Base-by-base conservation (phyloP, 2,888 invertebrate genomes). In the Temnothorax ravouxi region DNA sequence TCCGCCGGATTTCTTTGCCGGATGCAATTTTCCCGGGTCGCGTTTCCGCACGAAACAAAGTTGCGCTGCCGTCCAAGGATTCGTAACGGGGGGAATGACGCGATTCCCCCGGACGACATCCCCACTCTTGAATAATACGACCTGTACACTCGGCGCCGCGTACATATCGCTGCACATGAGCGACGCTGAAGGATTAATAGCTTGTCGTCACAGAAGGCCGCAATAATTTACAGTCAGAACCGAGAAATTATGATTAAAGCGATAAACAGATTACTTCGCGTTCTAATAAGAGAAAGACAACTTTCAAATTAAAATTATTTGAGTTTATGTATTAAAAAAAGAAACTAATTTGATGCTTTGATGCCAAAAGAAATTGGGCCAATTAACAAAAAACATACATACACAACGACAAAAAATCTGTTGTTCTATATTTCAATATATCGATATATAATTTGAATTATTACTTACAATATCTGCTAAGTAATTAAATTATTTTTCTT, bases 151-250 rank as follows among this genome's bases (percentile, higher is more conserved):
- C 25, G 15, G 25, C 8, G 25, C n/a, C n/a, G n/a, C 9, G 25
- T 5, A 38, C 59, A 41, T 50, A 41, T 15, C 50, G 56, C 15
- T n/a, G 38, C 52, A 34, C 76, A 69, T 41, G 56, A 59, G 54
- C 29, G 79, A 84, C 75, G 74, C 44, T 74, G 54, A 79, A 83
- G 79, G 85, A 88, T 86, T 86, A 83, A 88, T 62, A 56, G 88
- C 41, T 18, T 62, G 61, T 38, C 69, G 59, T 54, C 59, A 64
- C 21, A 18, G 44, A 50, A 18, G 21, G 21, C 8, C 67, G 72
- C 52, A 84, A 75, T 81, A 87, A 87, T 85, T 88, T 59, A 62
- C 59, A 61, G 25, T 59, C 21, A 18, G 41, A 18, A 5, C 11
- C n/a, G 52, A 66, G 62, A 15, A 41, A 64, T 44, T 44, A 25